These are phyloP conservation scores for Rhodinocichla rosea DNA, from an alignment of 2,113 vertebrate species.

Conservation along the genomic window DNA sequence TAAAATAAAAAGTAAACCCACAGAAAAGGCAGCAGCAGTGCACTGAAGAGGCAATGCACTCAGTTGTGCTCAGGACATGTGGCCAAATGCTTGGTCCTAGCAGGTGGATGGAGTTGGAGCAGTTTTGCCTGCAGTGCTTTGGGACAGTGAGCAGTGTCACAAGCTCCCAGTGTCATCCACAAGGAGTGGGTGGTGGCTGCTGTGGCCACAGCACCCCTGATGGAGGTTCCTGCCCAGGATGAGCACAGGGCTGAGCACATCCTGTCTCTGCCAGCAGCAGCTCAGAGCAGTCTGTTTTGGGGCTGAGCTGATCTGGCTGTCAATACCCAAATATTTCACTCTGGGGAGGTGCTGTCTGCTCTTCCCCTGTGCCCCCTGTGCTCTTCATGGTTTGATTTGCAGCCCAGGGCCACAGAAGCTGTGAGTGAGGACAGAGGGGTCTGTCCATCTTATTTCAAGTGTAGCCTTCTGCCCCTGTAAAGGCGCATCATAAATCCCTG, in stretches of 20 bases:
- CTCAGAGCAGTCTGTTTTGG: neutral
- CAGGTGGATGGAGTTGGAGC: neutral
- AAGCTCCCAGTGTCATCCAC: neutral
- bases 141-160: neutral
- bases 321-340: neutral
- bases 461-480: neutral
- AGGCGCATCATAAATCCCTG: neutral
- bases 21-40: neutral
- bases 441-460: neutral
- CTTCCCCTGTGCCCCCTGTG: neutral
- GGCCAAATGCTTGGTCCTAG: neutral
- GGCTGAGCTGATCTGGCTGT: neutral
- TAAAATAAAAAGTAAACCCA: neutral
- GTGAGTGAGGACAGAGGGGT: neutral
- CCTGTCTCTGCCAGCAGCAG: neutral
- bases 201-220: neutral
- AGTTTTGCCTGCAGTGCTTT: neutral
- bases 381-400: neutral
- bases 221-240: neutral
- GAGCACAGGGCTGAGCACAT: neutral
- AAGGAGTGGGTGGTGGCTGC: neutral
- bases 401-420: neutral
- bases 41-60: neutral
- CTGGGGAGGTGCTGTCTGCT: neutral
- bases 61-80: neutral